Conservation (phyloP, 2,797 vertebrate species). For the Gorsachius magnificus region DNA sequence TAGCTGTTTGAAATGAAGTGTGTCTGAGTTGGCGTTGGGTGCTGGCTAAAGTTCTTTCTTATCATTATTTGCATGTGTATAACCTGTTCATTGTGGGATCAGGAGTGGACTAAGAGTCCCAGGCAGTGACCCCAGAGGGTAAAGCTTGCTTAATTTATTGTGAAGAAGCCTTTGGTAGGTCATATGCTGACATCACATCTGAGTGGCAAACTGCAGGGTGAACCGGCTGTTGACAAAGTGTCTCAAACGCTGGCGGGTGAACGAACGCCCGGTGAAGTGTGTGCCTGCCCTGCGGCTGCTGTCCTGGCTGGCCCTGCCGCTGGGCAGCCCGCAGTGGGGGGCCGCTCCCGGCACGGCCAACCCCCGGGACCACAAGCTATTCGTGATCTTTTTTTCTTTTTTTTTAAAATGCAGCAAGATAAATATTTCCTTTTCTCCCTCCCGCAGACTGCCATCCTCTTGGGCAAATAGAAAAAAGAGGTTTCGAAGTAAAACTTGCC, state of each 20-base stretch:
- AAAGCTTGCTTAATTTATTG: no score
- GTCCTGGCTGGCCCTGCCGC: neutral
- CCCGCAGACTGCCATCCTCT: neutral
- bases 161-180: neutral
- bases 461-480: neutral
- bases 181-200: neutral
- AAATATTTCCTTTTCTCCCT: neutral
- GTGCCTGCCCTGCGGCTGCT: neutral
- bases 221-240: accelerated
- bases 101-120: accelerated
- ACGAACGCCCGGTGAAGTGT: accelerated
- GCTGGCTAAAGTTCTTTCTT: neutral
- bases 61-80: accelerated
- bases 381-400: no score
- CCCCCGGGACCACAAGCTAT: neutral
- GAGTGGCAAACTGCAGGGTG: accelerated
- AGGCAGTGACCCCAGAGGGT: neutral
- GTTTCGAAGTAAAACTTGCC: neutral
- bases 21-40: neutral
- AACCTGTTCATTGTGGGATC: neutral
- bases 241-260: neutral
- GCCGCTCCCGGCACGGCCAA: no score
- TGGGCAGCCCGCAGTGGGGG: neutral
- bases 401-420: no score
- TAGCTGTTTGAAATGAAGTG: neutral